Evolutionary conservation across 1,140 invertebrate species (phyloP).

Genomic region (Trachymyrmex septentrionalis): DNA sequence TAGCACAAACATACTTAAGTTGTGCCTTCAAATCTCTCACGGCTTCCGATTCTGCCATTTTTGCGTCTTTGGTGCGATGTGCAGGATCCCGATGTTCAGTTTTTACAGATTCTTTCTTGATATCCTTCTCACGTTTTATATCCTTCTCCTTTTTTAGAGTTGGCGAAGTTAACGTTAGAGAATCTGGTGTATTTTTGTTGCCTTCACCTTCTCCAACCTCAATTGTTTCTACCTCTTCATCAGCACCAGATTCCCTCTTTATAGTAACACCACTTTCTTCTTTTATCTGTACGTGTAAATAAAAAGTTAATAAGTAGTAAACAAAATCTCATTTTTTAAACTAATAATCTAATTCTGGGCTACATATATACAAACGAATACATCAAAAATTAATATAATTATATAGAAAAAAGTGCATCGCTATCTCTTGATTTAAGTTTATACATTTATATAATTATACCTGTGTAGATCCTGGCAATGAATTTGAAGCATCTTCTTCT

Average conservation of each 20-base stretch:
- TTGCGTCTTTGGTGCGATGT: slow-evolving; percentile 88
- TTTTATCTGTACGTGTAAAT: slow-evolving; percentile 79
- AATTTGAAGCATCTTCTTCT: slow-evolving; percentile 87
- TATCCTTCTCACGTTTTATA: slow-evolving; percentile 88
- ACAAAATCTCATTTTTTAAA: neutral
- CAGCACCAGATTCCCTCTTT: slow-evolving; percentile 84
- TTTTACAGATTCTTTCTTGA: slow-evolving; percentile 89
- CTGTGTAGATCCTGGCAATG: slow-evolving; percentile 82
- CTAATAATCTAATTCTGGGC: neutral
- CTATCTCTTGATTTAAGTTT: slow-evolving; percentile 67
- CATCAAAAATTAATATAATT: slow-evolving; percentile 27
- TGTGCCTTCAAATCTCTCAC: slow-evolving; percentile 96
- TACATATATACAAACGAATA: neutral
- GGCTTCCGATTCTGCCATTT: slow-evolving; percentile 88
- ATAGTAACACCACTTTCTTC: slow-evolving; percentile 83
- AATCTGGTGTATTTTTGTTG: slow-evolving; percentile 84
- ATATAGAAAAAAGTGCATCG: neutral
- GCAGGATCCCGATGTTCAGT: slow-evolving; percentile 86
- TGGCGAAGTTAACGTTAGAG: slow-evolving; percentile 84
- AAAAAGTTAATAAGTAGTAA: neutral
- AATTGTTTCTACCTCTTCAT: slow-evolving; percentile 86
- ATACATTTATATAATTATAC: slow-evolving; percentile 67
- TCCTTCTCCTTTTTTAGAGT: slow-evolving; percentile 88
- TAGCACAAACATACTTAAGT: slow-evolving; percentile 90
- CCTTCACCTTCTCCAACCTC: slow-evolving; percentile 83